phyloP scores from a whole-genome alignment of 1,140 invertebrate species.

The Bactericera cockerelli region DNA sequence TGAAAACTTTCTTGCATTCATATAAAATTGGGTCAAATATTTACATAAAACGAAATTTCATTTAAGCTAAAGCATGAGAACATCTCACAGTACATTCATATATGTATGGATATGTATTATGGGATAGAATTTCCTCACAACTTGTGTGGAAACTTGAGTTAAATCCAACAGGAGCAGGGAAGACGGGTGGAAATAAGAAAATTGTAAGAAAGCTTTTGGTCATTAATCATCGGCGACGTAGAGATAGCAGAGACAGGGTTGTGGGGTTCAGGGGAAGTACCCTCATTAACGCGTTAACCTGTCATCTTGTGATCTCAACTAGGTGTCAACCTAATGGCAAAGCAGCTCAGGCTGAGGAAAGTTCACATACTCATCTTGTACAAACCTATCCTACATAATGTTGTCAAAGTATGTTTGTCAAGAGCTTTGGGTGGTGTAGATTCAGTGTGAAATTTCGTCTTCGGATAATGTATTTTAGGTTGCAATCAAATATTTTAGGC shows the following conservation, averaged over 20 bases:
- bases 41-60: constrained; percentile 8
- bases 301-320: constrained; percentile 8
- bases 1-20: constrained; percentile 1
- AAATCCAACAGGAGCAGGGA: background rate
- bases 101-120: too few species aligned
- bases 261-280: background rate
- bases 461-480: background rate
- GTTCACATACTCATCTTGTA: background rate
- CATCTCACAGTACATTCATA: too few species aligned
- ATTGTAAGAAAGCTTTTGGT: constrained; percentile 8
- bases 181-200: background rate
- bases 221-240: constrained; percentile 6
- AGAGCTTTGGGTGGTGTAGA: too few species aligned
- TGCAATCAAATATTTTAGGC: background rate
- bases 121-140: background rate
- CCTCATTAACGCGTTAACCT: constrained; percentile 9
- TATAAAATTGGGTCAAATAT: constrained; percentile 8
- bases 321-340: background rate
- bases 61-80: too few species aligned
- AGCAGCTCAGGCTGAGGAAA: background rate
- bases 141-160: constrained; percentile 5
- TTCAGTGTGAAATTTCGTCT: too few species aligned
- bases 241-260: background rate
- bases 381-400: background rate
- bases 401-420: background rate